Base-by-base conservation (phyloP, 1,140 invertebrate species). In the Drosophila truncata region DNA sequence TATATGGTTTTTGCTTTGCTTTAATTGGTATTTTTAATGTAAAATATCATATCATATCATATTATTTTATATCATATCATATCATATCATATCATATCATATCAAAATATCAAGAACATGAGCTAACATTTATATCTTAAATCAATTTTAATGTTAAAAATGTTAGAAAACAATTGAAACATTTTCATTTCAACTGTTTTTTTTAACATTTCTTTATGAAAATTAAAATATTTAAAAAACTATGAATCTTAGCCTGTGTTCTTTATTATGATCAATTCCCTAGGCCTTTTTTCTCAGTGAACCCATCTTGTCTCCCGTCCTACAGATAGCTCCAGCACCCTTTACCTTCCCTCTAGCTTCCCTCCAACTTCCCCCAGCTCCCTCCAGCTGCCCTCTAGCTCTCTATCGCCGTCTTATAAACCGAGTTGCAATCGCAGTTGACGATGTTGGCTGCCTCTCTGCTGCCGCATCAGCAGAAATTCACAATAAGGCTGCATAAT, bases 401-500 rank as follows among this genome's bases (percentile, higher is more conserved):
- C 50, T 54, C 50, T 23, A 35, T 54, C 33, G 13, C 1, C 52
- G 14, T 55, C 52, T 55, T 55, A 55, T 55, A 55, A 55, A 55
- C 52, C 37, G 16, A 25, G 62, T 63, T 66, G 54, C 64, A 63
- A 74, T 63, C 37, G 42, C 60, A 47, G 67, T 61, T 77, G 64
- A 65, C 61, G 61, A 63, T 57, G 61, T 63, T 55, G 61, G 31
- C 47, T 55, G 50, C 62, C 31, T 37, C 39, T 61, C 58, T 25
- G 60, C 20, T 70, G 77, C 77, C 66, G 54, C 75, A 78, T 79
- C 77, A 79, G 77, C 77, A 79, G 46, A 72, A 79, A 60, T 78
- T 44, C 58, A 78, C 75, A 79, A 79, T 79, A 79, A 79, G 77
- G 77, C 77, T 79, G 77, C 77, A 79, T 79, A 79, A 79, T 79